These are phyloP conservation scores for Oscheius sp. DNA, from an alignment of 2,888 invertebrate species.

Conservation along the genomic window DNA sequence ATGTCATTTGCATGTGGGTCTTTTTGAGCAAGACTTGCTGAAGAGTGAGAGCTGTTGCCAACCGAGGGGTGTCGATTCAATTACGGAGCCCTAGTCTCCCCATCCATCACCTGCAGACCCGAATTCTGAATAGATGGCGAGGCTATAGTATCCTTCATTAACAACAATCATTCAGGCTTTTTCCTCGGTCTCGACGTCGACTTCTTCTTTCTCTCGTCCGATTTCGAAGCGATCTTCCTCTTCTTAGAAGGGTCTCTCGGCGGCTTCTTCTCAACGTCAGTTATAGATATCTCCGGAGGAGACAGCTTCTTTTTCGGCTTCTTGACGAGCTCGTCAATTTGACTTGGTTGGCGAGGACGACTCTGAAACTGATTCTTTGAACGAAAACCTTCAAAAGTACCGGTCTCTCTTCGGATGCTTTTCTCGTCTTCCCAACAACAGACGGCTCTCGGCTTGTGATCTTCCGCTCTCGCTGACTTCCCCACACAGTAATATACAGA, in stretches of 20 bases:
- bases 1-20: too few relatives aligned
- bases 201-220: conserved; percentile 5
- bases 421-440: neutral
- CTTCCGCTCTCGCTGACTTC: conserved; percentile 74
- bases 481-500: conserved; percentile 77
- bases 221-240: conserved; percentile 19
- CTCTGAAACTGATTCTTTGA: conserved; percentile 4
- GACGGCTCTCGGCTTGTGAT: neutral
- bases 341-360: neutral
- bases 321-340: neutral
- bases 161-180: neutral
- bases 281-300: conserved; percentile 1
- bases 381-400: neutral
- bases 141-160: neutral
- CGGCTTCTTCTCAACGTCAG: conserved; percentile 4
- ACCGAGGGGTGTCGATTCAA: conserved; percentile 31
- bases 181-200: conserved; percentile 22
- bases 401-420: neutral
- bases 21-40: neutral
- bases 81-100: conserved; percentile 22
- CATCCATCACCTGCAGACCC: conserved; percentile 23
- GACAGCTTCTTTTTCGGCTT: conserved; percentile 15
- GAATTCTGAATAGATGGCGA: neutral
- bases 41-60: neutral
- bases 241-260: conserved; percentile 15